These are phyloP conservation scores for Abramis brama DNA, from an alignment of 2,113 vertebrate genomes.

Conservation along the genomic window DNA sequence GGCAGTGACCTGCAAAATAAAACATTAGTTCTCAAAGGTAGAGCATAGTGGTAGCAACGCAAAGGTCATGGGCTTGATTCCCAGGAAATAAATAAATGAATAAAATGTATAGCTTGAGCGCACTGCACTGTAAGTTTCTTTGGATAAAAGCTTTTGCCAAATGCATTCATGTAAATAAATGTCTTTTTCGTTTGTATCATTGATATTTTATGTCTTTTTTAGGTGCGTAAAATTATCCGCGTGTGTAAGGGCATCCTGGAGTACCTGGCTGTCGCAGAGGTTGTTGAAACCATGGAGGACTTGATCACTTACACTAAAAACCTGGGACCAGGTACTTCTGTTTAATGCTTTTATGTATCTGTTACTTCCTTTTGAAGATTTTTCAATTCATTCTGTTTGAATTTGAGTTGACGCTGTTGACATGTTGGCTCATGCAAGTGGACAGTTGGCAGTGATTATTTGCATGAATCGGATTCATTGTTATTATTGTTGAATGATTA, in stretches of 20 bases:
- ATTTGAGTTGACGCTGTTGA: neutral
- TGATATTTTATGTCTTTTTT: conserved; percentile 40
- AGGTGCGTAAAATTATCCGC: conserved; percentile 97
- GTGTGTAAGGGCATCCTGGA: conserved; percentile 99
- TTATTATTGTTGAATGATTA: neutral
- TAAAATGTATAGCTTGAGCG: neutral
- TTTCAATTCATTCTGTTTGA: neutral
- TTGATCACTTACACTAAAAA: conserved; percentile 99
- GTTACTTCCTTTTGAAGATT: neutral
- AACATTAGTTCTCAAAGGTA: neutral
- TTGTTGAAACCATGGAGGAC: conserved; percentile 98
- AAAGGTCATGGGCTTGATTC: neutral
- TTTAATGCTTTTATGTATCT: neutral
- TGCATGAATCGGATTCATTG: neutral
- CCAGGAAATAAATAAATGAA: neutral
- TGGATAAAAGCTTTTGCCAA: neutral
- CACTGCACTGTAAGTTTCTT: neutral
- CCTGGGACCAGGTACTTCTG: conserved; percentile 89
- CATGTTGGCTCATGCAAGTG: neutral
- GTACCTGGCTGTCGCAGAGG: conserved; percentile 95
- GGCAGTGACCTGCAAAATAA: neutral
- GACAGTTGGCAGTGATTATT: neutral
- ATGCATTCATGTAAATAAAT: neutral
- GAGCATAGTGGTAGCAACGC: neutral
- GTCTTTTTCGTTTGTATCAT: neutral